These are phyloP conservation scores for Drosophila melanogaster DNA, from an alignment of 1,140 invertebrate genomes.

Conservation along the genomic window DNA sequence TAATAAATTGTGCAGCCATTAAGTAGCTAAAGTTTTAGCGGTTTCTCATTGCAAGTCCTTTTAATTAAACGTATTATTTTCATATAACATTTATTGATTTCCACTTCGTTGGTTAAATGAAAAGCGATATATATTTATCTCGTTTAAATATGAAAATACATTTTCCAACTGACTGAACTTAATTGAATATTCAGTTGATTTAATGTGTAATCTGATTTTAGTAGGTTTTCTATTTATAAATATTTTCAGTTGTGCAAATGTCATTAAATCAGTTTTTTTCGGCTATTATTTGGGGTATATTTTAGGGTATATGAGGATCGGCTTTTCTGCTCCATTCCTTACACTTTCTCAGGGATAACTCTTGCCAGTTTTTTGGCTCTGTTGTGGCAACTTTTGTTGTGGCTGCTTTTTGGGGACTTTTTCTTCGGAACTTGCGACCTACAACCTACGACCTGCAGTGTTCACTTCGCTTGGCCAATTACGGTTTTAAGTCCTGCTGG, in stretches of 20 bases:
- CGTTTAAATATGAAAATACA: neutral
- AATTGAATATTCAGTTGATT: neutral
- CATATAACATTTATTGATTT: conserved; percentile 4
- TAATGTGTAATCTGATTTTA: too few relatives aligned
- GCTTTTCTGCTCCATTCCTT: neutral
- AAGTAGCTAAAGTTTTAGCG: too few relatives aligned
- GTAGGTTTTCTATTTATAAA: neutral
- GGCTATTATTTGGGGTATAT: too few relatives aligned
- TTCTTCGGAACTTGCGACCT: conserved; percentile 16
- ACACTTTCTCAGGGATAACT: conserved; percentile 24
- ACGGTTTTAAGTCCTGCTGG: conserved; percentile 52
- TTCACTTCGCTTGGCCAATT: conserved; percentile 74
- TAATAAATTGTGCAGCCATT: too few relatives aligned
- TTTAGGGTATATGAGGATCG: conserved; percentile 13
- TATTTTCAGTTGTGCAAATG: neutral
- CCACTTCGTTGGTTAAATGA: neutral
- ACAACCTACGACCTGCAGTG: conserved; percentile 32
- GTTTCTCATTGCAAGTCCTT: too few relatives aligned
- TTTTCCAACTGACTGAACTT: conserved; percentile 12
- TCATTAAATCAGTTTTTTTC: neutral
- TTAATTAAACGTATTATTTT: conserved; percentile 4
- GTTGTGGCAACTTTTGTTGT: conserved; percentile 37
- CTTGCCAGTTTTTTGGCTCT: conserved; percentile 26
- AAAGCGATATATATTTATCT: conserved; percentile 1
- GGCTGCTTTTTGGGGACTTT: conserved; percentile 11